phyloP scores from a whole-genome alignment of 2,113 vertebrate species.

The Pedionomus torquatus region DNA sequence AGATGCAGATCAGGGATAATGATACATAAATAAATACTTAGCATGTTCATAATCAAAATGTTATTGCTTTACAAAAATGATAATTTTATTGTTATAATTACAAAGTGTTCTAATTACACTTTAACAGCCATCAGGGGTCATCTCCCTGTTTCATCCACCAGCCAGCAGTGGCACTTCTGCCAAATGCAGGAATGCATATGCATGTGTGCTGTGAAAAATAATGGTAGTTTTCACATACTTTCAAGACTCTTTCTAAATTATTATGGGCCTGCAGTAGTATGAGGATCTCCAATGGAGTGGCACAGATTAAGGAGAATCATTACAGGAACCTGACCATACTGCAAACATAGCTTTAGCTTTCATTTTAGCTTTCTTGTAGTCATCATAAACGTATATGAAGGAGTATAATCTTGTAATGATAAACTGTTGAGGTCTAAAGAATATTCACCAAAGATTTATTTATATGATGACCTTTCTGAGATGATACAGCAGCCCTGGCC shows the following conservation, averaged over 20 bases:
- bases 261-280: neutral
- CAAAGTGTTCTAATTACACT: neutral
- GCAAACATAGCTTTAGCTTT: neutral
- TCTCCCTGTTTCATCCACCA: constrained; percentile 8
- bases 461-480: neutral
- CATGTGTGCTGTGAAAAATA: neutral
- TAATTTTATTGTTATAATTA: constrained; percentile 41
- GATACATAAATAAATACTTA: constrained; percentile 27
- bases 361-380: neutral
- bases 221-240: neutral
- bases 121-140: constrained; percentile 4
- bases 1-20: constrained; percentile 18
- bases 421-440: neutral
- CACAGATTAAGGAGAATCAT: neutral
- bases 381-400: neutral
- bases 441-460: neutral
- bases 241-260: neutral
- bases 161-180: neutral
- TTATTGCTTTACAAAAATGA: neutral
- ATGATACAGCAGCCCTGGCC: neutral
- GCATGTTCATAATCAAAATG: constrained; percentile 18
- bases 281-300: neutral
- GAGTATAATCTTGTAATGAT: neutral
- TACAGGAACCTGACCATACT: neutral
- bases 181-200: neutral